Evolutionary conservation across 2,113 vertebrate species (phyloP).

Genomic region (Myotis brandtii): DNA sequence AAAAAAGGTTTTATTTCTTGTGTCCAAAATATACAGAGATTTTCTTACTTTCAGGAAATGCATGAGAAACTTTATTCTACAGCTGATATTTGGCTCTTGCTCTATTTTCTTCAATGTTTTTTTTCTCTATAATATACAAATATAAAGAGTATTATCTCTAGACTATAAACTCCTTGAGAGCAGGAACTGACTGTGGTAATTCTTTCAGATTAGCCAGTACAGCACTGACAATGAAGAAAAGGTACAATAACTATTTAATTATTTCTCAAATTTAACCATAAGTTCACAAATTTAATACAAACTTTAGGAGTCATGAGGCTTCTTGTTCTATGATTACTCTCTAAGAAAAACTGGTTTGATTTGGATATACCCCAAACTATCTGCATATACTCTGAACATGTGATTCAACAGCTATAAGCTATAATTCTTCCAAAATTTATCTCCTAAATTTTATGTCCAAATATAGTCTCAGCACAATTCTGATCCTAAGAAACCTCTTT

Average conservation of each 20-base stretch:
- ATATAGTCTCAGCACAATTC: slow-evolving; percentile 51
- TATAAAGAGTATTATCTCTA: slow-evolving; percentile 22
- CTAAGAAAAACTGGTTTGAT: neutral
- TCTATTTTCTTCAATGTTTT: neutral
- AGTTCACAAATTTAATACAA: slow-evolving; percentile 41
- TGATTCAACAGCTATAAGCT: neutral
- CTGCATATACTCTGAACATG: neutral
- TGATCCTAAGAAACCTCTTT: slow-evolving; percentile 31
- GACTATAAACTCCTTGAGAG: slow-evolving; percentile 58
- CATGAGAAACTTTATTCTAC: slow-evolving; percentile 12
- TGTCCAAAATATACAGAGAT: neutral
- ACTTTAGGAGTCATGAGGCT: neutral
- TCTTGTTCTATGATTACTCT: neutral
- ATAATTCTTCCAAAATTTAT: neutral
- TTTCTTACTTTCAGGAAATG: neutral
- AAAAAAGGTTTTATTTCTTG: neutral
- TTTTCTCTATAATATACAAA: neutral
- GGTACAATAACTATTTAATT: neutral
- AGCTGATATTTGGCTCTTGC: too few species aligned
- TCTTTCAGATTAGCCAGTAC: slow-evolving; percentile 14
- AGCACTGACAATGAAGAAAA: neutral
- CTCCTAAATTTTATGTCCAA: slow-evolving; percentile 1
- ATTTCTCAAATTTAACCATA: slow-evolving; percentile 40
- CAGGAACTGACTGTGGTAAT: neutral
- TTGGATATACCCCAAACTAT: neutral